phyloP scores from a whole-genome alignment of 2,113 vertebrate species.

The Notothenia coriiceps region DNA sequence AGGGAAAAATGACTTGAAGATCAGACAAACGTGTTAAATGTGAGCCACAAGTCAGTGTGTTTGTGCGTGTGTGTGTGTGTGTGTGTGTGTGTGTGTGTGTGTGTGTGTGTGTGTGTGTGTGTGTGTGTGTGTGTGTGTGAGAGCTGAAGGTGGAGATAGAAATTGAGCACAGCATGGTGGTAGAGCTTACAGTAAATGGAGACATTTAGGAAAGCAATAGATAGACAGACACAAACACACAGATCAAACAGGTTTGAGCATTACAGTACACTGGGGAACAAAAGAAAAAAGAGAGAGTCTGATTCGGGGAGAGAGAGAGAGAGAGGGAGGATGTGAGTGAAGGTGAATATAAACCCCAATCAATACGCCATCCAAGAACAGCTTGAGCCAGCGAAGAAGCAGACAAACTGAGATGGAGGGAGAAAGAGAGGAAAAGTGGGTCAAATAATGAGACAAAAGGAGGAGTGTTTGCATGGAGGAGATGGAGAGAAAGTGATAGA shows the following conservation, averaged over 20 bases:
- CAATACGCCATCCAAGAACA: conserved; percentile 75
- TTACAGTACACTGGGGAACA: conserved; percentile 77
- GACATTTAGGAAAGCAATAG: conserved; percentile 76
- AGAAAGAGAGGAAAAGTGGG: conserved; percentile 69
- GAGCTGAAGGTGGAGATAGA: conserved; percentile 26
- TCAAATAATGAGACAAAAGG: conserved; percentile 67
- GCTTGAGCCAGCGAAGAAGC: conserved; percentile 55
- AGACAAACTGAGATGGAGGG: conserved; percentile 31
- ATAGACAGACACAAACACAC: conserved; percentile 75
- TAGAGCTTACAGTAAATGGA: conserved; percentile 80
- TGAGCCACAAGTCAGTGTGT: conserved; percentile 35
- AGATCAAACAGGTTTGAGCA: conserved; percentile 77
- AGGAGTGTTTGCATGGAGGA: conserved; percentile 33
- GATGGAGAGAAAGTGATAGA: conserved; percentile 19
- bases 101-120: conserved; percentile 29
- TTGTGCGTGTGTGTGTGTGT: conserved; percentile 24
- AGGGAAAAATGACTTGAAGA: conserved; percentile 27
- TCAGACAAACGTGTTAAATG: conserved; percentile 53
- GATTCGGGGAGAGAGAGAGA: conserved; percentile 12
- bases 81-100: conserved; percentile 38
- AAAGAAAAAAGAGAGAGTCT: conserved; percentile 17
- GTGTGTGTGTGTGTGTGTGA: conserved; percentile 29
- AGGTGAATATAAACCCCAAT: conserved; percentile 81
- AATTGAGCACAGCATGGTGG: conserved; percentile 37
- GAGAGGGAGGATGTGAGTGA: conserved; percentile 61